Evolutionary conservation across 2,888 invertebrate species (phyloP).

Genomic region (Nyleta sp.): DNA sequence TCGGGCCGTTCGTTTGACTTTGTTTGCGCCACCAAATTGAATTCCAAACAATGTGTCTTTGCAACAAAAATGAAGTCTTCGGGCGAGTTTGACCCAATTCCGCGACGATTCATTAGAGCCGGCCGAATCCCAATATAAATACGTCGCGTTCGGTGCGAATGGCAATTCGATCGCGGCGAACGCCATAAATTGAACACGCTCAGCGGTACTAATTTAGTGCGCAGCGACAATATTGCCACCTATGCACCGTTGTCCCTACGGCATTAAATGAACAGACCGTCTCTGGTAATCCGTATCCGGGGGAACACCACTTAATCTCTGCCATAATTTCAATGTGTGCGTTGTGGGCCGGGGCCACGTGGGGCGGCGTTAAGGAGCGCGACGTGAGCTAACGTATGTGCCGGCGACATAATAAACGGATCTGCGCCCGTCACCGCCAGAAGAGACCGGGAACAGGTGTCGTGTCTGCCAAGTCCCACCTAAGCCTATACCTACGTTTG

Average conservation of each 20-base stretch:
- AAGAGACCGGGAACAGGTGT: conserved; percentile 62
- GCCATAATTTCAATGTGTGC: conserved; percentile 63
- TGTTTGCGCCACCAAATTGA: too few species aligned
- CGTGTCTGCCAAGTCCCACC: conserved; percentile 50
- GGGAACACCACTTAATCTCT: conserved; percentile 61
- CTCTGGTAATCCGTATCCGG: conserved; percentile 57
- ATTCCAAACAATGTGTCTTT: too few species aligned
- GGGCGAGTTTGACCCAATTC: conserved; percentile 18
- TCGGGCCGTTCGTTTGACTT: too few species aligned
- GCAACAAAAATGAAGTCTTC: conserved; percentile 15
- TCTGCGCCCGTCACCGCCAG: conserved; percentile 54
- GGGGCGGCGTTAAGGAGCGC: conserved; percentile 42
- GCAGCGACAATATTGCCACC: conserved; percentile 53
- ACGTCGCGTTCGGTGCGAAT: conserved; percentile 8
- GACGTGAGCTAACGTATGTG: conserved; percentile 56
- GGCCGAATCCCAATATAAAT: conserved; percentile 10
- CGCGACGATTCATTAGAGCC: conserved; percentile 14
- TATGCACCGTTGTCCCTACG: conserved; percentile 34
- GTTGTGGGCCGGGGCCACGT: conserved; percentile 41
- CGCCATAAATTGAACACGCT: conserved; percentile 50
- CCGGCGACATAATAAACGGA: conserved; percentile 64
- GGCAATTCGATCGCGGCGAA: conserved; percentile 41
- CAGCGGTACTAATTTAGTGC: conserved; percentile 53
- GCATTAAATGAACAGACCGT: conserved; percentile 51
- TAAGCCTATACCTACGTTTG: conserved; percentile 33